phyloP scores from a whole-genome alignment of 2,888 invertebrate genomes.

The Hypena proboscidalis region DNA sequence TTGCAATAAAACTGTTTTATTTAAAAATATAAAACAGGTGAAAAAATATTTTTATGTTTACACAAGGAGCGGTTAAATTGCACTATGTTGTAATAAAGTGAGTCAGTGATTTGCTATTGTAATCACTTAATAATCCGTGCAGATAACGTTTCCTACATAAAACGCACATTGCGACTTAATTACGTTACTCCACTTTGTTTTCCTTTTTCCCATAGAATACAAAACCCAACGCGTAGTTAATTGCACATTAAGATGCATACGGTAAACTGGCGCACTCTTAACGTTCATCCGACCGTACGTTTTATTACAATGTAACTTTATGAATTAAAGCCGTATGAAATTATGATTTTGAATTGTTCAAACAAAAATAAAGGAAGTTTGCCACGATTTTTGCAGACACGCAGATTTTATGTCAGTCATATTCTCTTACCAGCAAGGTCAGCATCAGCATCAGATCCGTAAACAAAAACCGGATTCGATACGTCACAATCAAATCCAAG shows the following conservation, averaged over 20 bases:
- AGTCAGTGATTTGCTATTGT: conserved; percentile 2
- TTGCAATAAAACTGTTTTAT: too few species aligned
- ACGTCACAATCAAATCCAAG: conserved; percentile 69
- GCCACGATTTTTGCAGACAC: conserved; percentile 32
- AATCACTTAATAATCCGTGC: conserved; percentile 14
- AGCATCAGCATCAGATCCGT: conserved; percentile 63
- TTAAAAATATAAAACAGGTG: too few species aligned
- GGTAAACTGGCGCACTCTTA: conserved; percentile 17
- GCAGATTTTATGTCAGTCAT: conserved; percentile 40
- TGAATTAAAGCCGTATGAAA: conserved; percentile 6
- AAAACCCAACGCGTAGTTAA: conserved; percentile 27
- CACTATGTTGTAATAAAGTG: conserved; percentile 5
- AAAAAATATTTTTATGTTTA: too few species aligned
- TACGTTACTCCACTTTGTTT: conserved; percentile 14
- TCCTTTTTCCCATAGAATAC: conserved; percentile 22
- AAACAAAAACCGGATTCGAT: conserved; percentile 75
- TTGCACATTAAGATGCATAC: conserved; percentile 36
- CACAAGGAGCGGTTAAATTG: conserved; percentile 1
- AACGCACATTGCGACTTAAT: conserved; percentile 17
- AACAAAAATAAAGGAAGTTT: conserved; percentile 21
- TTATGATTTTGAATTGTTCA: conserved; percentile 10
- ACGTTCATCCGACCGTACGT: conserved; percentile 22
- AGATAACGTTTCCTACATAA: conserved; percentile 23
- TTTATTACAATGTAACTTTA: conserved; percentile 15
- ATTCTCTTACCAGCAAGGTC: conserved; percentile 73